Base-by-base conservation (phyloP, 2,797 vertebrate species). In the Apogon hyalosoma region DNA sequence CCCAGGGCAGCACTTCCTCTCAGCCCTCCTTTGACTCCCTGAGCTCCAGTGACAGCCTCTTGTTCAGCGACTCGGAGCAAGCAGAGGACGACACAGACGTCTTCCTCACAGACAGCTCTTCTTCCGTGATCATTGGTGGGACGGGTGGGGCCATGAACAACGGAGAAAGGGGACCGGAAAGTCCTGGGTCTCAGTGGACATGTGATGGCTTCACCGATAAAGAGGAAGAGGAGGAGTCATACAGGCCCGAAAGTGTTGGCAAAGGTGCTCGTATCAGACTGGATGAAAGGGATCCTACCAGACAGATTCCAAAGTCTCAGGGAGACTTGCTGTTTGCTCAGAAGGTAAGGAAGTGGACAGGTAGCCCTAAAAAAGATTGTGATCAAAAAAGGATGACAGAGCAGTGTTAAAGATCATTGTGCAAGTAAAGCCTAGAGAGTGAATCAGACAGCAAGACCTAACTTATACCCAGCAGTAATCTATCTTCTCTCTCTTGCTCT, bases 241-340 rank as follows among this genome's bases (percentile, higher is more conserved):
- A 82, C 68, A 57, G 71, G 55, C 70, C 60, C 11, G 59, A 68
- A 16, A 75, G 46, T 1, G 36, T 41, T 3, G 1, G 66, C 58
- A 87, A 79, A 42, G 38, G 47, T 0, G 62, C 61, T 43, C 54
- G 10, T 16, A 8, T 65, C 19, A 18, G 56, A 46, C 51, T 80
- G 39, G 77, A 70, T 0, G 24, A 81, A 38, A 42, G 14, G 0
- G 67, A 73, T 61, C 57, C 5, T 0, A 8, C 21, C 1, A 54
- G 24, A 36, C 84, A 71, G 47, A 18, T 75, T 67, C 7, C 13
- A 3, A 84, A 53, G 86, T 94, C 94, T 0, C 90, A 95, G 8
- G 95, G 95, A 40, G 96, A 98, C 65, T 77, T 90, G 40, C 83
- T 95, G 13, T 98, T 98, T 59, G 95, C 96, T 65, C 95, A 95